Evolutionary conservation across 2,113 vertebrate species (phyloP), one percentile per base, ranked within the genome.

Genomic region (Centropus unirufus): DNA sequence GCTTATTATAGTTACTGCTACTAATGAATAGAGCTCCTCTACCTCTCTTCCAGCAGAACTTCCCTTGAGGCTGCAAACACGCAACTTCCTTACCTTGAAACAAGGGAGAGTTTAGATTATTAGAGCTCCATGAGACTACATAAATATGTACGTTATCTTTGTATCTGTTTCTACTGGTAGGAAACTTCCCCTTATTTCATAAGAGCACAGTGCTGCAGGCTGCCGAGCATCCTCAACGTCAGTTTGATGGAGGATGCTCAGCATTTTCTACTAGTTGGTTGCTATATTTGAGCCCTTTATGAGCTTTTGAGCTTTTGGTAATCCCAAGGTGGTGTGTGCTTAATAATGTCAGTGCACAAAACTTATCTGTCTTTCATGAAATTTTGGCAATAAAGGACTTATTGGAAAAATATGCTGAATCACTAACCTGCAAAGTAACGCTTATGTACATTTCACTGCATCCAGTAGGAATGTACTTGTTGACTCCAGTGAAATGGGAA

Each of bases 11-110:
- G 44, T 40, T 80, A 12, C 47, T 49, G 17, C 27, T 70, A 73
- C 63, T 58, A 89, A 90, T 66, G 46, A 80, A 73, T 24, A 83
- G 49, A 89, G 14, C 44, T 89, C 36, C 49, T 95, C 63, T 58
- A 67, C 22, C 44, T 73, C 77, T 91, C 57, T 80, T 90, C 92
- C 30, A 75, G 70, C 23, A 85, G 24, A 27, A 66, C 5, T 11
- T 72, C 85, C 44, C 57, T 40, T 49, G 40, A 64, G 44, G 49
- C 36, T 83, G 44, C 64, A 94, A 91, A 36, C 20, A 39, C 42
- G 23, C 20, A 83, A 27, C 29, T 66, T 82, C 17, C 40, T 24
- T 84, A 24, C 18, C 29, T 72, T 49, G 61, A 83, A 87, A 34
- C 47, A 64, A n/a, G n/a, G n/a, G 17, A 69, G 59, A 68, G 17